Percentiles rank a stretch among this genome's conserved stretches.
Conservation (phyloP, 2,888 invertebrate species). For the Cetonia aurata region DNA sequence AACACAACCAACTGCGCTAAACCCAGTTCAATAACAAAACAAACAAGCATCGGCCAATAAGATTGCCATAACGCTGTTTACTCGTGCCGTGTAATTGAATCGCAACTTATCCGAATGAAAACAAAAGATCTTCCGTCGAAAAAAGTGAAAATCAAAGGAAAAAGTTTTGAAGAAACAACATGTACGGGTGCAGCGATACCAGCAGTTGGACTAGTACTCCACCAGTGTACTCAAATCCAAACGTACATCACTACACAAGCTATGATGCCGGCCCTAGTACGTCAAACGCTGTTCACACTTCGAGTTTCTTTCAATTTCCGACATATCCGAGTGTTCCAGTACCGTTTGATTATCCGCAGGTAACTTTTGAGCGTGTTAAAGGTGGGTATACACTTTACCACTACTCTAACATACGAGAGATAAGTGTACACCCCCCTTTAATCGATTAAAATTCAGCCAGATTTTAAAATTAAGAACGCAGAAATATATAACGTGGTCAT, state of each 20-base stretch:
- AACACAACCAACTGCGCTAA: too few relatives aligned
- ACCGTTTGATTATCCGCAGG: constrained; percentile 62
- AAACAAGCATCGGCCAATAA: neutral
- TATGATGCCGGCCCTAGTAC: constrained; percentile 59
- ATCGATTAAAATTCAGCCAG: too few relatives aligned
- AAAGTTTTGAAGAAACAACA: constrained; percentile 15
- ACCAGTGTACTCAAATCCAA: constrained; percentile 42
- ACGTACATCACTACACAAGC: constrained; percentile 52
- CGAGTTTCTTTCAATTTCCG: constrained; percentile 59
- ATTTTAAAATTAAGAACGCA: too few relatives aligned
- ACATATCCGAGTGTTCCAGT: constrained; percentile 58
- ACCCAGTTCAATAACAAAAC: neutral
- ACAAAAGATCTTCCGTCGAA: neutral
- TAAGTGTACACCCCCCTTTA: neutral
- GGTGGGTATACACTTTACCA: too few relatives aligned
- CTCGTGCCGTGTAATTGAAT: neutral
- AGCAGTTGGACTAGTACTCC: constrained; percentile 45
- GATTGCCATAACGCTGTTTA: constrained; percentile 1
- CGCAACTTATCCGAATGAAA: constrained; percentile 18
- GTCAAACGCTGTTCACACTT: constrained; percentile 47
- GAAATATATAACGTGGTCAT: too few relatives aligned
- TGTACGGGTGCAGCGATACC: constrained; percentile 44
- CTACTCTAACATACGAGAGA: neutral
- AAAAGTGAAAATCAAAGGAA: constrained; percentile 7
- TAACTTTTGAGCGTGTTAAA: constrained; percentile 45